Conservation (phyloP, 2,113 vertebrate genomes). For the Mormoops blainvillei region DNA sequence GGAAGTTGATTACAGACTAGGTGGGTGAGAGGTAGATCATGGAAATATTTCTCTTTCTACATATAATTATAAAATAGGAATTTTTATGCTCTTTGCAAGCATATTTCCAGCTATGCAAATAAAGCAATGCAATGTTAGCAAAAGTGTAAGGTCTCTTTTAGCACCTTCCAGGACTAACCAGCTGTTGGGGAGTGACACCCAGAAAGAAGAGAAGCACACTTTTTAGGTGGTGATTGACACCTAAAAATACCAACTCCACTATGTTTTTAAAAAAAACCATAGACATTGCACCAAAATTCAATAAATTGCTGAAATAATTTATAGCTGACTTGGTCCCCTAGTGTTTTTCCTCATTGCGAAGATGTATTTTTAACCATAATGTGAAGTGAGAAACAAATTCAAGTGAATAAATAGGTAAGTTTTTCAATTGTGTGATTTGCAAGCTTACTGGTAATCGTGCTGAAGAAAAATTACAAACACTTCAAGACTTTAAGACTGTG, state of each 20-base stretch:
- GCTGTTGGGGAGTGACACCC: neutral
- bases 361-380: neutral
- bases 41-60: conserved; percentile 57
- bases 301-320: neutral
- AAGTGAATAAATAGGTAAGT: neutral
- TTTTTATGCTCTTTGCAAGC: conserved; percentile 15
- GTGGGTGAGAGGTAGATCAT: conserved; percentile 17
- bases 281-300: neutral
- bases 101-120: neutral
- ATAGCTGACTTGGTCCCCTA: neutral
- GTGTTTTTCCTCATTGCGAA: neutral
- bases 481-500: neutral
- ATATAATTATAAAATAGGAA: conserved; percentile 49
- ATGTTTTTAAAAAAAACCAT: neutral
- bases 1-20: conserved; percentile 46
- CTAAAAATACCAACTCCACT: neutral
- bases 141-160: neutral
- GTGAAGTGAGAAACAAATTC: neutral
- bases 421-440: conserved; percentile 5
- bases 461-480: neutral
- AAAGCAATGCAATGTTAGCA: conserved; percentile 22
- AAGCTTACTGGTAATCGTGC: neutral
- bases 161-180: neutral
- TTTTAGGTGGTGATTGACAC: neutral
- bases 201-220: neutral